Conservation (phyloP, 2,113 vertebrate species). For the Fregata magnificens region DNA sequence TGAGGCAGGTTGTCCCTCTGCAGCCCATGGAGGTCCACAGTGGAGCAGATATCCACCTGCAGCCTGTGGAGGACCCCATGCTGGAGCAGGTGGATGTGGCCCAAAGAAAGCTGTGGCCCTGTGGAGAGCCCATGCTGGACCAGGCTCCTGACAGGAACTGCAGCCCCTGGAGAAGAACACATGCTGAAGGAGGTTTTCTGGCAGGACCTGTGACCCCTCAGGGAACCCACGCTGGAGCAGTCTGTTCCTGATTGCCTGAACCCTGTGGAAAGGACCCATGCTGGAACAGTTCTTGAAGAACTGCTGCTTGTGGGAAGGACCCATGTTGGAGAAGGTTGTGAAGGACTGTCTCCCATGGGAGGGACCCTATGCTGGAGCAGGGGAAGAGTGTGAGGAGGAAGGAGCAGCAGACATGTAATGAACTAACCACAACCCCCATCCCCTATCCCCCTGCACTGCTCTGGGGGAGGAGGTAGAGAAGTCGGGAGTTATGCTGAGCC, state of each 20-base stretch:
- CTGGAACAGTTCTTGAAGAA: background rate
- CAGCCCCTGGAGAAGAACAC: background rate
- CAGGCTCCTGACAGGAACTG: background rate
- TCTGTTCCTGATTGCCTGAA: background rate
- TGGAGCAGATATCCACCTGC: too few species aligned
- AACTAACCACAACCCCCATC: background rate
- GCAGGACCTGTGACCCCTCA: fast-evolving
- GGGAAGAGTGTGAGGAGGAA: background rate
- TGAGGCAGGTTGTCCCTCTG: too few species aligned
- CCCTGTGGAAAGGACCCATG: background rate
- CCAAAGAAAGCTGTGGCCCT: background rate
- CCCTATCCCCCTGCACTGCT: background rate
- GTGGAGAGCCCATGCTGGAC: background rate
- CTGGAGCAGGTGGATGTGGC: background rate
- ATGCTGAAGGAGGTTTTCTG: background rate
- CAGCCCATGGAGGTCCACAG: too few species aligned
- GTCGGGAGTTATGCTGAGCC: background rate
- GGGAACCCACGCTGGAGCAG: too few species aligned
- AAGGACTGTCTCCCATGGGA: background rate
- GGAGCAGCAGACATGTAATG: background rate
- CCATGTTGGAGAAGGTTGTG: background rate
- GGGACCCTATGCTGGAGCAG: background rate
- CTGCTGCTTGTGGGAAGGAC: background rate
- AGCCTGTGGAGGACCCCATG: background rate
- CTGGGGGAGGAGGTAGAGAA: background rate